Conservation (phyloP, 1,140 invertebrate genomes). For the Drosophila gunungcola region DNA sequence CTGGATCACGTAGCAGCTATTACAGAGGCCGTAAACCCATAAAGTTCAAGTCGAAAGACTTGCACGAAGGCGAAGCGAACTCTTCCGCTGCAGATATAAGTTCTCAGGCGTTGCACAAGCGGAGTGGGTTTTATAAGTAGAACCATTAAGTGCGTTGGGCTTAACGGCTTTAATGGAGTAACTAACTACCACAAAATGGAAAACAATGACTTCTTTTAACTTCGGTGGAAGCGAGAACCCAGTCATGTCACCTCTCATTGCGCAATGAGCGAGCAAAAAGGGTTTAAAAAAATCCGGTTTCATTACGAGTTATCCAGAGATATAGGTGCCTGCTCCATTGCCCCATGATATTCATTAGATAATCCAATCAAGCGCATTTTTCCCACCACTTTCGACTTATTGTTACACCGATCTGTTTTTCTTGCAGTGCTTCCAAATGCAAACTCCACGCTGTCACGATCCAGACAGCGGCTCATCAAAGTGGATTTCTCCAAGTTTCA, state of each 20-base stretch:
- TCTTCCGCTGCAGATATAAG: conserved; percentile 33
- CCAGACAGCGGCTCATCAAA: conserved; percentile 87
- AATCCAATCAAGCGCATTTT: conserved; percentile 61
- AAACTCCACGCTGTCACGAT: conserved; percentile 73
- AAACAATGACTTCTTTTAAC: conserved; percentile 37
- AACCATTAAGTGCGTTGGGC: conserved; percentile 71
- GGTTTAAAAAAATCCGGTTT: conserved; percentile 21
- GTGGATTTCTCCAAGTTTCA: conserved; percentile 88
- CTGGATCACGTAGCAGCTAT: conserved; percentile 33
- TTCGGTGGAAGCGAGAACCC: conserved; percentile 48
- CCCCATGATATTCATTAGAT: conserved; percentile 55
- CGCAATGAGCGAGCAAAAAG: conserved; percentile 31
- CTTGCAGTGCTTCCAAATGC: conserved; percentile 80
- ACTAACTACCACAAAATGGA: conserved; percentile 22
- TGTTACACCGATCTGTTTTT: conserved; percentile 24
- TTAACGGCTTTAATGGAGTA: conserved; percentile 54
- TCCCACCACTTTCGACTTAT: conserved; percentile 55
- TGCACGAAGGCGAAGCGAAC: conserved; percentile 28
- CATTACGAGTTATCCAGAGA: conserved; percentile 2
- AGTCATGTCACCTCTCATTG: conserved; percentile 49
- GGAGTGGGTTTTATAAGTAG: conserved; percentile 51
- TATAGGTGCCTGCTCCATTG: conserved; percentile 23
- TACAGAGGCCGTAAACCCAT: conserved; percentile 17
- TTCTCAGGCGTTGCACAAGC: conserved; percentile 51
- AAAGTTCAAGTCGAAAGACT: conserved; percentile 2